Conservation (phyloP, 2,888 invertebrate genomes). For the Lissonota sp. region DNA sequence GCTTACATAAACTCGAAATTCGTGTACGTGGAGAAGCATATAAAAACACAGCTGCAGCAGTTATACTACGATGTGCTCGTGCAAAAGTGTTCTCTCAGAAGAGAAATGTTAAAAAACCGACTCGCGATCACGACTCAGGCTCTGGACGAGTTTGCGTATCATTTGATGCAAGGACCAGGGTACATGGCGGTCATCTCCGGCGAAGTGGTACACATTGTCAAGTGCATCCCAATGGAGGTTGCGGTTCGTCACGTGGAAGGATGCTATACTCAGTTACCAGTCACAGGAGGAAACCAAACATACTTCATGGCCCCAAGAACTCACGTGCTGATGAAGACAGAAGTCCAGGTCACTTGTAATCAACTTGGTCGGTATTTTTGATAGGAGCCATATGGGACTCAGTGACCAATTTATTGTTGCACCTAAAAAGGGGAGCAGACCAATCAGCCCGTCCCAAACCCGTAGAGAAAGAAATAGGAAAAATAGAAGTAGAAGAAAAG, state of each 20-base stretch:
- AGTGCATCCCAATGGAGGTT: background rate
- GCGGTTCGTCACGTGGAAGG: background rate
- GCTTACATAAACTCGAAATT: conserved; percentile 23
- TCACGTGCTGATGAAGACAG: background rate
- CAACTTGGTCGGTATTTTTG: background rate
- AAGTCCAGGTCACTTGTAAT: background rate
- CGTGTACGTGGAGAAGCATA: conserved; percentile 23
- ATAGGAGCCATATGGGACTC: conserved; percentile 33
- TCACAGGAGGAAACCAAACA: background rate
- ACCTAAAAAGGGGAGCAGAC: background rate
- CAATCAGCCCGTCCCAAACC: no score
- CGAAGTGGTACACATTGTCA: conserved; percentile 40
- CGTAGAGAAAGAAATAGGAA: no score
- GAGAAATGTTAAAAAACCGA: no score
- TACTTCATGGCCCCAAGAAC: background rate
- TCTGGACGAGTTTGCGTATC: no score
- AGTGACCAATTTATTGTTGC: conserved; percentile 5
- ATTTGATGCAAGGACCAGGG: no score
- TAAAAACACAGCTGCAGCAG: background rate
- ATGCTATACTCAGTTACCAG: background rate
- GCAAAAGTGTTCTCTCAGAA: no score
- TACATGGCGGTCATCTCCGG: conserved; percentile 20
- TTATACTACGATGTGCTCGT: conserved; percentile 63
- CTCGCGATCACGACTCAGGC: no score
- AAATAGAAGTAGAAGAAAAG: no score